Evolutionary conservation across 2,797 vertebrate species (phyloP).

Genomic region (Rhynchotus rufescens): DNA sequence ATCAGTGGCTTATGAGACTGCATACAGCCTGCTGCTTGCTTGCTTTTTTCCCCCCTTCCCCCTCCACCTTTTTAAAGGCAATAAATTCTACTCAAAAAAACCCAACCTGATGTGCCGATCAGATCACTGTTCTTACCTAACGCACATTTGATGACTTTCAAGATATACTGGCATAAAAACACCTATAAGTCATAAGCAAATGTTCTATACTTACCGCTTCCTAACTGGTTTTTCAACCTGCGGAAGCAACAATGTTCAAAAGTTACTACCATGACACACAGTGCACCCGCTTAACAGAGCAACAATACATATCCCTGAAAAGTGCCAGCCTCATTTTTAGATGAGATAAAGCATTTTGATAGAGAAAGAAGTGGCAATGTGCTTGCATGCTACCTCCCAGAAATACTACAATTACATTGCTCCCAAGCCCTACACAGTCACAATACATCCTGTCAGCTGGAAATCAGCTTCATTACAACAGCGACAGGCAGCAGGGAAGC

Average conservation of each 20-base stretch:
- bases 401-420: neutral
- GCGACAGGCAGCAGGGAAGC: neutral
- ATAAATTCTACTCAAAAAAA: neutral
- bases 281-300: neutral
- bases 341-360: fast-evolving
- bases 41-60: neutral
- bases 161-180: neutral
- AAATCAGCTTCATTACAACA: neutral
- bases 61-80: neutral
- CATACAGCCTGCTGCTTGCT: neutral
- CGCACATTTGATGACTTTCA: neutral
- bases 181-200: neutral
- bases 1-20: neutral
- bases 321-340: neutral
- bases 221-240: neutral
- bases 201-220: neutral
- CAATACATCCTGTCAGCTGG: neutral
- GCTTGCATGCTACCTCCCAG: neutral
- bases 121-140: neutral
- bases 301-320: neutral
- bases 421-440: neutral
- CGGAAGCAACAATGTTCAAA: neutral
- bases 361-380: neutral
- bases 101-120: neutral
- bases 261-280: neutral